Conservation (phyloP, 2,888 invertebrate genomes). For the Copidosoma aretas region DNA sequence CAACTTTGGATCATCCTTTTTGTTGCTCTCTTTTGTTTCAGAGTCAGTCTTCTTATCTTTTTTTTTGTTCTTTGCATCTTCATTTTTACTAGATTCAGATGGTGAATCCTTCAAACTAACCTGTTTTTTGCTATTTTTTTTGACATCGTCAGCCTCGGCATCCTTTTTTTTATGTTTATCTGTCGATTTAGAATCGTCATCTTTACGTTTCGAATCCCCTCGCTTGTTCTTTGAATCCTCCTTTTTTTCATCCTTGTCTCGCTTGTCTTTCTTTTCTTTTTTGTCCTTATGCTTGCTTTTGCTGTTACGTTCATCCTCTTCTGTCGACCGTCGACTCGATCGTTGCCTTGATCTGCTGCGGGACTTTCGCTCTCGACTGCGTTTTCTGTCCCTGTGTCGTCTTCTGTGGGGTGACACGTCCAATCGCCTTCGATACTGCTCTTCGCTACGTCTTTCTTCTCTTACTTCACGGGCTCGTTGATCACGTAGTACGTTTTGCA, state of each 20-base stretch:
- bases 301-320: constrained; percentile 37
- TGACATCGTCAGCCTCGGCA: constrained; percentile 16
- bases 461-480: constrained; percentile 46
- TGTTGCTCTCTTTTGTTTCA: constrained; percentile 21
- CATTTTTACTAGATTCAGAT: constrained; percentile 24
- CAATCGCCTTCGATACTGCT: constrained; percentile 30
- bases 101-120: constrained; percentile 24
- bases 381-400: constrained; percentile 31
- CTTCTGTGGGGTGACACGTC: constrained; percentile 30
- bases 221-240: constrained; percentile 40
- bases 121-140: constrained; percentile 25
- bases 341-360: constrained; percentile 38
- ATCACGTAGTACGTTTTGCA: constrained; percentile 34
- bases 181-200: constrained; percentile 32
- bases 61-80: constrained; percentile 22
- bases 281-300: constrained; percentile 41
- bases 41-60: constrained; percentile 31
- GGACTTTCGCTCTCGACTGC: constrained; percentile 37
- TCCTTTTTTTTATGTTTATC: constrained; percentile 32
- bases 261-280: constrained; percentile 41
- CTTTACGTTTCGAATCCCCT: constrained; percentile 40
- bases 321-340: constrained; percentile 32
- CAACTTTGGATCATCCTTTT: constrained; percentile 18
- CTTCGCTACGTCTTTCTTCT: constrained; percentile 46
- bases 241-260: constrained; percentile 38